Evolutionary conservation across 2,888 invertebrate genomes (phyloP), one percentile per base, ranked within the genome.

Genomic region (Tyria jacobaeae): DNA sequence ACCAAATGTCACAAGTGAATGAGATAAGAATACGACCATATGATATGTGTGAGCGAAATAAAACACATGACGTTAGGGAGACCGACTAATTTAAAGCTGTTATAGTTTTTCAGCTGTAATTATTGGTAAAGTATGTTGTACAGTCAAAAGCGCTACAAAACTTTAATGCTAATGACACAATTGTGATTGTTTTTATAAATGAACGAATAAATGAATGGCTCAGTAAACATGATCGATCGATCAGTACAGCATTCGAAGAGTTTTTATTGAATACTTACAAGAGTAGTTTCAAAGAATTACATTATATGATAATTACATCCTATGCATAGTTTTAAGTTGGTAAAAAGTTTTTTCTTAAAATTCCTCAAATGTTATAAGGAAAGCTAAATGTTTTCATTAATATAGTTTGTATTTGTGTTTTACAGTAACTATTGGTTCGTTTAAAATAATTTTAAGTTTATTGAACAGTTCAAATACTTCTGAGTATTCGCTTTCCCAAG

Each of bases 121-220:
- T 73, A 62, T 52, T 21, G 49, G 31, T 51, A 50, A 25, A 62
- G 64, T 61, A 66, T 66, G 61, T 67, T 31, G 41, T 56, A 39
- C 57, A 59, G 53, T 41, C 41, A 24, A 49, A 63, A 41, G 37
- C 57, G 56, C 51, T 54, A 49, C 27, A 52, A 62, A 70, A 75
- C 73, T 55, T 48, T 62, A 74, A 75, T 75, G 65, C 44, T 62
- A 74, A 74, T 75, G 65, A 57, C 63, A 69, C 51, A 48, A 57
- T 73, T 66, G 51, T 24, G 3, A 55, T 66, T 57, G 55, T 60
- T 67, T 63, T 57, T 49, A 25, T 31, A 53, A 48, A 56, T 60
- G n/a, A 63, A 55, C 44, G 57, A 63, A 27, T 66, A 64, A 37
- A 69, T 65, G 51, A 76, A 66, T 72, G 54, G 53, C 54, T 63